Percentiles rank a stretch among this genome's conserved stretches.
Evolutionary conservation across 2,113 vertebrate species (phyloP).

Genomic region (Neotragus pygmaeus): DNA sequence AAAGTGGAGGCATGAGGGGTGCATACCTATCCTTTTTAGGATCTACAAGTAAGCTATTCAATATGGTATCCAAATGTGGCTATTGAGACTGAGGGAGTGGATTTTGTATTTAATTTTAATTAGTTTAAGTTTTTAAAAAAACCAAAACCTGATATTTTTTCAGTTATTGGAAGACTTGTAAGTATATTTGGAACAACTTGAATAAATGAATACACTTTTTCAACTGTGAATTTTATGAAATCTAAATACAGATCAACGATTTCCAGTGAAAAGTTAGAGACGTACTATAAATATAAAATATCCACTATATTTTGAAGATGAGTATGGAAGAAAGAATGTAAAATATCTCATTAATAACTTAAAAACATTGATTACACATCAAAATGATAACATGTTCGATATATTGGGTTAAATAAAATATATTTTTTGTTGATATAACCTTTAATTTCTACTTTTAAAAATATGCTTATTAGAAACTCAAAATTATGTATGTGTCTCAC

Average conservation of each 20-base stretch:
- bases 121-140: not conserved
- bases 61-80: not conserved
- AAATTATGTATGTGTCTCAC: not conserved
- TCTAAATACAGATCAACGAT: not conserved
- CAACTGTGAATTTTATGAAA: not conserved
- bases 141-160: not conserved
- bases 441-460: not conserved
- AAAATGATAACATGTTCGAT: not conserved
- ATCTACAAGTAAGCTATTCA: not conserved
- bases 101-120: not conserved
- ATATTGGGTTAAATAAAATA: not conserved
- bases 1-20: not conserved
- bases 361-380: not conserved
- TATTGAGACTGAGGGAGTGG: not conserved
- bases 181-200: not conserved
- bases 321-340: not conserved
- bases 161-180: not conserved
- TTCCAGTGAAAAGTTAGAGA: not conserved
- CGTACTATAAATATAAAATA: not conserved
- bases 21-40: not conserved
- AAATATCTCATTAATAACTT: not conserved
- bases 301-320: not conserved
- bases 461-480: not conserved
- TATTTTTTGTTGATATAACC: not conserved
- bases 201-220: not conserved